A percentile compares a stretch with the other conserved stretches of the same genome.
Conservation (phyloP, 53 echinoderm and acorn worm genomes). For the Hippasteria phrygiana region DNA sequence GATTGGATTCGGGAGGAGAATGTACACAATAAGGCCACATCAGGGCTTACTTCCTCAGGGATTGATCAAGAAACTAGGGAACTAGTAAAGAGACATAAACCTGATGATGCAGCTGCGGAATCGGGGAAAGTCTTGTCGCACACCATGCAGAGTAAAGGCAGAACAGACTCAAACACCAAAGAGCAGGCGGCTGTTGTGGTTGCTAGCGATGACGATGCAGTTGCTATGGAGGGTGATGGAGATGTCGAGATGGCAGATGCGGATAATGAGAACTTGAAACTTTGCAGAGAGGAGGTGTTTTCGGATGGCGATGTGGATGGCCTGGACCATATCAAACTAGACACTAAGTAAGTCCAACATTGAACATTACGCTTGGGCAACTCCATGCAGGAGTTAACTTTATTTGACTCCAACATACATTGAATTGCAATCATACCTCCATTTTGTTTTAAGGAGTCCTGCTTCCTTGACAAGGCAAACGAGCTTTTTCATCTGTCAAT, state of each 20-base stretch:
- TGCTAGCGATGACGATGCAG: background rate
- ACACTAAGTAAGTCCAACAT: constrained; percentile 37
- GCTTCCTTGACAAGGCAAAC: no score
- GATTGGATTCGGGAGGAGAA: background rate
- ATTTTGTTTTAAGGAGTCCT: no score
- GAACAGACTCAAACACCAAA: background rate
- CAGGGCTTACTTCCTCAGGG: background rate
- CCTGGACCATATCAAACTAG: background rate
- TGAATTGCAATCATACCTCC: no score
- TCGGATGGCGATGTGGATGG: constrained; percentile 26
- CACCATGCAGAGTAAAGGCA: background rate
- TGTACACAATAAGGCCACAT: background rate
- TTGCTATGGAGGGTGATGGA: background rate
- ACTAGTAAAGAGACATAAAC: constrained; percentile 25
- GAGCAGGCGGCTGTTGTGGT: background rate
- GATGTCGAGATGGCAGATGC: constrained; percentile 11
- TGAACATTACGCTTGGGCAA: no score
- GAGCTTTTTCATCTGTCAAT: no score
- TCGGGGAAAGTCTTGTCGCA: background rate
- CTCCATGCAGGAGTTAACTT: no score
- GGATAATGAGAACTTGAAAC: constrained; percentile 34
- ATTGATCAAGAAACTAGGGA: background rate
- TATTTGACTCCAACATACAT: no score
- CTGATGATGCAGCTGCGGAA: background rate
- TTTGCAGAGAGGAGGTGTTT: constrained; percentile 50